A percentile compares a stretch with the other conserved stretches of the same genome.
Conservation (phyloP, 2,113 vertebrate genomes). For the Otis tarda region DNA sequence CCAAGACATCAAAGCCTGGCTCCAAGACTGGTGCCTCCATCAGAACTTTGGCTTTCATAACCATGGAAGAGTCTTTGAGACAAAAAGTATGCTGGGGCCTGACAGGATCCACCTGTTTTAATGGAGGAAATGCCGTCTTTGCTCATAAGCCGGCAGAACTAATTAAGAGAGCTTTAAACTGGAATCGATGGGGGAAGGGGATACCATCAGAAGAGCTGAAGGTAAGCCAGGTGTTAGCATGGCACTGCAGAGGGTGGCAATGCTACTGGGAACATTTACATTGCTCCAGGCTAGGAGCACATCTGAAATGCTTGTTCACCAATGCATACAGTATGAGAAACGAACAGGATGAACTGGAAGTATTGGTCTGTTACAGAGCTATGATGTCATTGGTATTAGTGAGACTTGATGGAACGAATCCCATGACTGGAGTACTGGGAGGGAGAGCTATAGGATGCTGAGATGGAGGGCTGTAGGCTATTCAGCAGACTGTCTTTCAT, state of each 20-base stretch:
- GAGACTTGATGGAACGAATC: background rate
- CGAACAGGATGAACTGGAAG: background rate
- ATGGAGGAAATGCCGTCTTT: background rate
- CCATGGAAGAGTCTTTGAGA: background rate
- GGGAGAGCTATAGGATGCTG: background rate
- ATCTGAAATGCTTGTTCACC: background rate
- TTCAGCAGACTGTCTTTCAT: too few species aligned
- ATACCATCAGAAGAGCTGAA: background rate
- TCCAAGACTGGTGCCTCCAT: background rate
- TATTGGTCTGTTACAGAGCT: background rate
- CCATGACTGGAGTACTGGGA: background rate
- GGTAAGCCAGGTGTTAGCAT: background rate
- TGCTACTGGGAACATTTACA: accelerated
- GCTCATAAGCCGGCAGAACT: accelerated
- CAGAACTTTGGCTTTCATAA: background rate
- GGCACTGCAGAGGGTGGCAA: background rate
- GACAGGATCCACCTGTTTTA: background rate
- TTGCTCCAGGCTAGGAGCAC: background rate
- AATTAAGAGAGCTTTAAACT: background rate
- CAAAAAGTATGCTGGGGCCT: background rate
- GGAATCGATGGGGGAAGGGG: background rate
- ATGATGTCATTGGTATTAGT: background rate
- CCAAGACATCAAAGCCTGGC: background rate
- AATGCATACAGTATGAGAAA: background rate
- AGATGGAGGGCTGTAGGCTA: background rate